Conservation (phyloP, 2,888 invertebrate genomes). For the Xanthorhoe spadicearia region DNA sequence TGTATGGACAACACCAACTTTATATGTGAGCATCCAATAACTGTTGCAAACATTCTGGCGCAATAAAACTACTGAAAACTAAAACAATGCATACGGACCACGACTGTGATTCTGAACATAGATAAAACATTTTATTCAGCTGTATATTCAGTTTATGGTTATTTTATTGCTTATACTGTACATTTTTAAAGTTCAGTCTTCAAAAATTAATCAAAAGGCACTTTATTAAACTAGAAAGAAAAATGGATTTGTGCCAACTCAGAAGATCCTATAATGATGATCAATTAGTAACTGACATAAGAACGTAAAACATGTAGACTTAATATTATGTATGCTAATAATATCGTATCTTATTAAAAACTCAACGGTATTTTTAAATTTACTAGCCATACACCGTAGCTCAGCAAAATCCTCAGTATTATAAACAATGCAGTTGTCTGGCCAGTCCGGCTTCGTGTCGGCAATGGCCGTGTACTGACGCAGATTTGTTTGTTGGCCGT, state of each 20-base stretch:
- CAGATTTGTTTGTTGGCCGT: slow-evolving; percentile 89
- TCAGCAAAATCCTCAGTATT: slow-evolving; percentile 92
- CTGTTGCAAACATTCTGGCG: slow-evolving; percentile 41
- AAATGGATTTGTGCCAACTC: no score
- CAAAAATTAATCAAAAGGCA: no score
- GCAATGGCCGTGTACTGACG: slow-evolving; percentile 87
- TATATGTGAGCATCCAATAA: neutral
- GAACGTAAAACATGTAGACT: no score
- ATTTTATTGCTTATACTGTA: neutral
- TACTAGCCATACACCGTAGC: slow-evolving; percentile 87
- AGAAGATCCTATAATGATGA: no score
- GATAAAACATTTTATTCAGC: neutral
- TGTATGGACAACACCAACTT: neutral
- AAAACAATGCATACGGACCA: neutral
- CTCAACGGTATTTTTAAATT: no score
- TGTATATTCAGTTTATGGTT: neutral
- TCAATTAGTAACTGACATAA: no score
- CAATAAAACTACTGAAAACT: slow-evolving; percentile 1
- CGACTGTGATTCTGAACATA: neutral
- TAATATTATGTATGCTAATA: no score
- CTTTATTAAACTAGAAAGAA: no score
- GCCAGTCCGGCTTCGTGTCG: slow-evolving; percentile 68
- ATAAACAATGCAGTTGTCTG: slow-evolving; percentile 89
- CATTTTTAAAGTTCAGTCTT: no score
- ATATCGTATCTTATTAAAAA: no score